Conservation (phyloP, 2,113 vertebrate species). For the Orthonyx spaldingii region DNA sequence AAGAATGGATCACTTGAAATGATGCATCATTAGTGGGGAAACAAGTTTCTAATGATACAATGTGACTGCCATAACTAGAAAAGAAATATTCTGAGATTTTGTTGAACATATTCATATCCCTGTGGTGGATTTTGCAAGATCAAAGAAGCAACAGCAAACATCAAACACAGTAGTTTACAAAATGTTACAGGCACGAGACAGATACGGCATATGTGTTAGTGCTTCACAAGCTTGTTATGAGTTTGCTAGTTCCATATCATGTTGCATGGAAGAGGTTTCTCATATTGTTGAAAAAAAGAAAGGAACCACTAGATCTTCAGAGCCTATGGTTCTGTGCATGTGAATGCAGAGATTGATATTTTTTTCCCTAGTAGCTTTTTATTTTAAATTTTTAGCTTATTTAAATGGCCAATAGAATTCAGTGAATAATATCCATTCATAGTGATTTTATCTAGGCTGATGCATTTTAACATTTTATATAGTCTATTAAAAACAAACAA, state of each 20-base stretch:
- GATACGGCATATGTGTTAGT: neutral
- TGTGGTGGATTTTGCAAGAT: constrained; percentile 15
- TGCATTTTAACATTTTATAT: neutral
- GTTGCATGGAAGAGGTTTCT: neutral
- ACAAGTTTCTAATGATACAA: neutral
- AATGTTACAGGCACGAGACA: neutral
- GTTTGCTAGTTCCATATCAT: neutral
- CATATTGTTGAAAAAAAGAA: neutral
- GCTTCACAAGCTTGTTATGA: neutral
- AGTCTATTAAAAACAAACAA: neutral
- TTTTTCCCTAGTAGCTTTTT: neutral
- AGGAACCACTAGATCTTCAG: neutral
- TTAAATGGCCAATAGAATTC: neutral
- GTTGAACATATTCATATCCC: neutral
- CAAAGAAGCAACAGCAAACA: constrained; percentile 19
- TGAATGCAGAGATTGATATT: neutral
- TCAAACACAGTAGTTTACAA: constrained; percentile 18
- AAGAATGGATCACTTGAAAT: neutral
- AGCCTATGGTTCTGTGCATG: neutral
- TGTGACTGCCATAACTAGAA: neutral
- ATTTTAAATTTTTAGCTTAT: neutral
- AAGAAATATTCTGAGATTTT: neutral
- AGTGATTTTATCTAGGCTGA: neutral
- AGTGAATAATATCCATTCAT: neutral
- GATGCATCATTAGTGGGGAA: neutral